Base-by-base conservation (phyloP, 2,797 vertebrate species). In the Limosa lapponica region DNA sequence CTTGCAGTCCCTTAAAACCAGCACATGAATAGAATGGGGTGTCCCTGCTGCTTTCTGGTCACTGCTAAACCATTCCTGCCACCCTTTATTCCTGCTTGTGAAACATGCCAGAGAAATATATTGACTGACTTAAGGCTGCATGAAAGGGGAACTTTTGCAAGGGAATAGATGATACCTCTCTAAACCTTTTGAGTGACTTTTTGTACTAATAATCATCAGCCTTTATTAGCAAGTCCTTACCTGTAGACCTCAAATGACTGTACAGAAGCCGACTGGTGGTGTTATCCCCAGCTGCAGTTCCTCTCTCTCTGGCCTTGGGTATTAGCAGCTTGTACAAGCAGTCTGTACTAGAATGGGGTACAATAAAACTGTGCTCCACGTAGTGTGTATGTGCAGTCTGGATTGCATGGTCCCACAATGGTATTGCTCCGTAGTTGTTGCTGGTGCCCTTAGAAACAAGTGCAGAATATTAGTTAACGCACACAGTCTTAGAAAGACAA, bases 281-380 rank as follows among this genome's bases (percentile, higher is more conserved):
- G 46, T 73, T 95, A 52, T 18, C 22, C 16, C 24, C 48, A 46
- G 51, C 49, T 95, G 70, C 39, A 59, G 55, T n/a, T 82, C 28
- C 25, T 48, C 24, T 66, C 64, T 46, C 62, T 90, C 43, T 70
- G 81, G 59, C 37, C 69, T 75, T 36, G 48, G n/a, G 8, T 37
- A 39, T 54, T 81, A 66, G 36, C 12, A 78, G 65, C 11, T 58
- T 81, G 24, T 61, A 32, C 0, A 3, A 41, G 25, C 77, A 82
- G 16, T 10, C 28, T 51, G 39, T 43, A 30, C 72, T 34, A 58
- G 49, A 75, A 57, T 13, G 18, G 69, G 27, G n/a, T 64, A n/a
- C 55, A 44, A 18, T 39, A 24, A 55, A 58, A 18, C 16, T 44
- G 23, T 61, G 48, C 44, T 20, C 46, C 62, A 0, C 0, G 0